A percentile compares a stretch with the other conserved stretches of the same genome.
Conservation (phyloP, 1,140 invertebrate genomes). For the Drosophila ananassae region DNA sequence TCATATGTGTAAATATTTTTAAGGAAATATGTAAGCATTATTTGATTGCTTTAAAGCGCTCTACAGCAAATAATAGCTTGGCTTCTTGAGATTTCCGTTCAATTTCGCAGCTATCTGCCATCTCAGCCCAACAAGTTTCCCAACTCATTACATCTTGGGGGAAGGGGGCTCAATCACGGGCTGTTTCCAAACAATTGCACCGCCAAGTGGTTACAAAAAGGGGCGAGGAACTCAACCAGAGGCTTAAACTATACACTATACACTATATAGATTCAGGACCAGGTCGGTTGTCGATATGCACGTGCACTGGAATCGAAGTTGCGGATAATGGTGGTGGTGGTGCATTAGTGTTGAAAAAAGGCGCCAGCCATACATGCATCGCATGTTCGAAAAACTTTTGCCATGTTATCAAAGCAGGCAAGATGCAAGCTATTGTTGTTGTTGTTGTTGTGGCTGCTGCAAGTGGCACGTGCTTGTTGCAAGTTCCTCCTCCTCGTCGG, state of each 20-base stretch:
- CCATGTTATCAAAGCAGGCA: conserved; percentile 70
- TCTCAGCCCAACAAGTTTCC: conserved; percentile 40
- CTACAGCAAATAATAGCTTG: neutral
- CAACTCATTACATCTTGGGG: conserved; percentile 55
- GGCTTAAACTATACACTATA: neutral
- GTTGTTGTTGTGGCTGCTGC: conserved; percentile 35
- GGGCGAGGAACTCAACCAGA: conserved; percentile 12
- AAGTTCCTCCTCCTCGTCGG: conserved; percentile 39
- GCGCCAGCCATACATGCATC: conserved; percentile 45
- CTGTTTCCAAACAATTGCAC: conserved; percentile 83
- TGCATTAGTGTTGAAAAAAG: conserved; percentile 53
- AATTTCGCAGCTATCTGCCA: conserved; percentile 15
- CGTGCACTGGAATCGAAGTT: conserved; percentile 73
- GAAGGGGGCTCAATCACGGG: conserved; percentile 68
- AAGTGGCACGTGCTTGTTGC: conserved; percentile 64
- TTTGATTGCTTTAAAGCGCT: neutral
- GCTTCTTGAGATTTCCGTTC: neutral
- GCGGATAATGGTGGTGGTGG: conserved; percentile 7
- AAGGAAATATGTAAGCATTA: neutral
- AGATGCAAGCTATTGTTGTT: conserved; percentile 35
- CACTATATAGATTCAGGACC: conserved; percentile 6
- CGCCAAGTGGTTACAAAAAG: conserved; percentile 78
- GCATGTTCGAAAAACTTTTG: conserved; percentile 71
- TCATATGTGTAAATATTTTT: conserved; percentile 14
- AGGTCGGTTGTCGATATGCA: conserved; percentile 63